phyloP scores from a whole-genome alignment of 2,113 vertebrate genomes.

The Burhinus oedicnemus region DNA sequence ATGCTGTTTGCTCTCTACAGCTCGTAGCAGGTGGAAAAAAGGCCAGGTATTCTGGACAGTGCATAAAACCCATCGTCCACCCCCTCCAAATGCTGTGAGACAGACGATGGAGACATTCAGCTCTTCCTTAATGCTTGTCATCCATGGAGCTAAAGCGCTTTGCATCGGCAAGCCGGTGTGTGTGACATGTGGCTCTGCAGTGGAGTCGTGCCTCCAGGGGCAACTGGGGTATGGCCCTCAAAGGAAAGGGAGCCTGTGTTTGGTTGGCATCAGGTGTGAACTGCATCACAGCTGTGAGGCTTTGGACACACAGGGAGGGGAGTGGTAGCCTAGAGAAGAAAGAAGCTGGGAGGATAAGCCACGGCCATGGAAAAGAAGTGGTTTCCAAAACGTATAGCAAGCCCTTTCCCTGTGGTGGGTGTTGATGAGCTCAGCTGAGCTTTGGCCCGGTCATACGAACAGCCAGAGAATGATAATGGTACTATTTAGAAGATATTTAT shows the following conservation, averaged over 20 bases:
- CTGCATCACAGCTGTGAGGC: not conserved
- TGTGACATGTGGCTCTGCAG: accelerated
- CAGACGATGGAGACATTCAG: not conserved
- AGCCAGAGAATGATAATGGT: not conserved
- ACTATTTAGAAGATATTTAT: conserved; percentile 19
- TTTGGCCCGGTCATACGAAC: not conserved
- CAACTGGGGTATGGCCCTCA: accelerated
- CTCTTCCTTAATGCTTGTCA: accelerated
- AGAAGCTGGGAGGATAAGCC: not conserved
- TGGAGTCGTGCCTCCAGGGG: accelerated
- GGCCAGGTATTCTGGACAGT: not conserved
- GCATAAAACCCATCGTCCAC: accelerated
- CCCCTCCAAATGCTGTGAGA: not conserved
- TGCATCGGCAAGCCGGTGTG: accelerated
- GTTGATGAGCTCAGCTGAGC: not conserved
- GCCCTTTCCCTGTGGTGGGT: not conserved
- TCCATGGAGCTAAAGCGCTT: accelerated
- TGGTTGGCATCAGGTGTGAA: accelerated
- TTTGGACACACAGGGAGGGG: not conserved
- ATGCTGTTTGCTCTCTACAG: not conserved
- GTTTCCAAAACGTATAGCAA: not conserved
- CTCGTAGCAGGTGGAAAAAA: not conserved
- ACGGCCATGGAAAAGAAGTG: not conserved
- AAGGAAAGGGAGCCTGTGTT: accelerated
- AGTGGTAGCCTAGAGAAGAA: not conserved